These are phyloP conservation scores for Neoseiulus cucumeris DNA, from an alignment of 1,140 invertebrate genomes.

Conservation along the genomic window DNA sequence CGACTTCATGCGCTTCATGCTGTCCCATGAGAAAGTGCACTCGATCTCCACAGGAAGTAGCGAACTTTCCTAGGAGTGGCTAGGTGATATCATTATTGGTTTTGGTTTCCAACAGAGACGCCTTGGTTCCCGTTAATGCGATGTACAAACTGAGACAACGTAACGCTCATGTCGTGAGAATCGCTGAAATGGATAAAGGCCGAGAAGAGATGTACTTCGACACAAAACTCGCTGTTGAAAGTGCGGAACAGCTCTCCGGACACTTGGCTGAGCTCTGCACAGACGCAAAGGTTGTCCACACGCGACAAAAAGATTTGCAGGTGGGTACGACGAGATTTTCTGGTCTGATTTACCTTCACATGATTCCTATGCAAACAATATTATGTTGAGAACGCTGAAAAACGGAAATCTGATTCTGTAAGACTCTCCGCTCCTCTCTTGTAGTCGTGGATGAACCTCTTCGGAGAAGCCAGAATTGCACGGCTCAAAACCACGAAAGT, in stretches of 20 bases:
- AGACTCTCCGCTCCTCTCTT: too few relatives aligned
- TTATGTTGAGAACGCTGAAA: too few relatives aligned
- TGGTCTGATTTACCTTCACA: too few relatives aligned
- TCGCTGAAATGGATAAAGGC: not conserved
- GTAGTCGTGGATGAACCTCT: not conserved
- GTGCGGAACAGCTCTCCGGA: not conserved
- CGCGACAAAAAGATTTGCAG: not conserved
- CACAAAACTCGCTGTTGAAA: not conserved
- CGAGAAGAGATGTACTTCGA: slow-evolving; percentile 1
- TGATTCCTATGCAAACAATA: too few relatives aligned
- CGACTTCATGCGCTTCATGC: too few relatives aligned
- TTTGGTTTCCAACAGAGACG: not conserved
- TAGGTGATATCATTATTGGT: too few relatives aligned
- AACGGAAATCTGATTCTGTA: too few relatives aligned
- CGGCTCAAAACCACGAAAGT: not conserved
- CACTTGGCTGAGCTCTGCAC: not conserved
- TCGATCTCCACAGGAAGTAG: too few relatives aligned
- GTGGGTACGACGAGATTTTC: not conserved
- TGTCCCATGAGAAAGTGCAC: too few relatives aligned
- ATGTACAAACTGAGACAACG: slow-evolving; percentile 8
- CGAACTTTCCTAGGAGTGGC: too few relatives aligned
- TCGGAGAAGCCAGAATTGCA: not conserved
- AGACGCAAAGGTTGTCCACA: not conserved
- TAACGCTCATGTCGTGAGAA: not conserved
- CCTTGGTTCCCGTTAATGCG: not conserved